Evolutionary conservation across 2,113 vertebrate genomes (phyloP).

Genomic region (Cheilinus undulatus): DNA sequence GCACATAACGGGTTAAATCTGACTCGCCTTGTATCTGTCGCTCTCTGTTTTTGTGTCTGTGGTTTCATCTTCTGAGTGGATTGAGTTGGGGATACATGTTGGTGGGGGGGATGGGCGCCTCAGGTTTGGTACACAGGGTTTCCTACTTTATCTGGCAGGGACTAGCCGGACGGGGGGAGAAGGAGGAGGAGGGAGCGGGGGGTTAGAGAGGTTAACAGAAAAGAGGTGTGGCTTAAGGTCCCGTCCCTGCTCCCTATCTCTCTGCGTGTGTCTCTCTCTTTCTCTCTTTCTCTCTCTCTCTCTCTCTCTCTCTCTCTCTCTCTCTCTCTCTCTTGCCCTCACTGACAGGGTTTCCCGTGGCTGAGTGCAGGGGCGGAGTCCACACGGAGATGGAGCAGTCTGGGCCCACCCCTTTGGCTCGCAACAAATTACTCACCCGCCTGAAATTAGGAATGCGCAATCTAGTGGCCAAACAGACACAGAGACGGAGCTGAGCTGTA

Average conservation of each 20-base stretch:
- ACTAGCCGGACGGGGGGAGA: conserved; percentile 81
- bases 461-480: conserved; percentile 56
- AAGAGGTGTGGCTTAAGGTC: conserved; percentile 82
- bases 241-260: conserved; percentile 48
- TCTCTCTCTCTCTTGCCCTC: conserved; percentile 43
- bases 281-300: background rate
- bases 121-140: conserved; percentile 86
- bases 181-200: conserved; percentile 46
- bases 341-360: conserved; percentile 85
- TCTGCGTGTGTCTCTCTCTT: too few species aligned
- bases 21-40: conserved; percentile 64
- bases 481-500: too few species aligned
- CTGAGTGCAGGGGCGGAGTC: conserved; percentile 84
- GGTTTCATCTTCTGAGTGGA: conserved; percentile 38
- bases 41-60: conserved; percentile 38
- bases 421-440: conserved; percentile 69
- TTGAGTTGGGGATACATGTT: conserved; percentile 68
- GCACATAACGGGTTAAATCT: conserved; percentile 70
- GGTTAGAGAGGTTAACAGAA: conserved; percentile 83
- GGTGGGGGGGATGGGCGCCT: conserved; percentile 80
- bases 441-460: conserved; percentile 77
- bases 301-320: conserved; percentile 13
- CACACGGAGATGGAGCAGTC: conserved; percentile 69
- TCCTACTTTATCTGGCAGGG: conserved; percentile 87
- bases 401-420: conserved; percentile 62